Evolutionary conservation across 2,888 invertebrate species (phyloP), one percentile per base, ranked within the genome.

Genomic region (Itoplectis maculator): DNA sequence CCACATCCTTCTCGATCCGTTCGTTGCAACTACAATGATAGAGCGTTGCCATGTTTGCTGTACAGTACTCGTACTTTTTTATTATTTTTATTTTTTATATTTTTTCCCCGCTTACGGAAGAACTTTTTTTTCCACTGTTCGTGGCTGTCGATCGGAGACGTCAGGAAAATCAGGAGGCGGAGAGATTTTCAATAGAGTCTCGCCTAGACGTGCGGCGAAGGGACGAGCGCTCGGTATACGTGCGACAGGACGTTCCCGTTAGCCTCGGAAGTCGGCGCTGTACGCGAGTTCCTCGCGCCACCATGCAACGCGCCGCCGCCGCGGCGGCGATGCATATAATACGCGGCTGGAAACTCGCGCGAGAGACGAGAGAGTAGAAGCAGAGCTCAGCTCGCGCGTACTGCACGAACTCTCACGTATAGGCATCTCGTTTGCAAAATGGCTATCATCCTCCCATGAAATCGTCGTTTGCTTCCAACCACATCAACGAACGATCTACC

Each of bases 371-470:
- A 47, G 51, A 59, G 66, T 72, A 49, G 29, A 61, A 42, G 56
- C 63, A 29, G n/a, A n/a, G 29, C 63, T 29, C 51, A n/a, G 81
- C 68, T 11, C 54, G 63, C 37, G 40, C 69, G 37, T 37, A 37
- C 61, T 61, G 20, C 42, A 9, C 61, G 69, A 45, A 8, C 56
- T 78, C 73, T 69, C 78, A 74, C 76, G 63, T 70, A 76, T 61
- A 70, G 61, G 59, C 75, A 84, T 82, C 82, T 84, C 82, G 80
- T 85, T 84, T 82, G 79, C 69, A 72, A 85, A 84, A 84, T 75
- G 81, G 82, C 82, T 80, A 86, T 85, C 83, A 84, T 85, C 83
- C 83, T 65, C 65, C 77, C 79, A 70, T 70, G 79, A 75, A 82
- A 82, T 79, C 66, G 79, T 76, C 80, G 74, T 75, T 80, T 79